phyloP scores from a whole-genome alignment of 2,888 invertebrate species.

The Protula sp. region DNA sequence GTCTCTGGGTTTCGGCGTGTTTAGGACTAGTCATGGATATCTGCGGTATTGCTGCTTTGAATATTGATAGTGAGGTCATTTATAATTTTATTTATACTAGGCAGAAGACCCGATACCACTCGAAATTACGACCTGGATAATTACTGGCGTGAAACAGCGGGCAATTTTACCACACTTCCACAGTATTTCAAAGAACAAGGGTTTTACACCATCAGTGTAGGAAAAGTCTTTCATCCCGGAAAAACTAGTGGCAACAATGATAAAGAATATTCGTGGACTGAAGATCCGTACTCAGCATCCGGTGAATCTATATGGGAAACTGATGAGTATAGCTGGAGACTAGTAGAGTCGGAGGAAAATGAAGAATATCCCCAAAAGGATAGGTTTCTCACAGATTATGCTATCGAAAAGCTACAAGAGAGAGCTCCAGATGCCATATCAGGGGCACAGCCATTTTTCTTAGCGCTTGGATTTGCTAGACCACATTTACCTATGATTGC shows the following conservation, averaged over 20 bases:
- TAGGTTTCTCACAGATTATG: constrained; percentile 1
- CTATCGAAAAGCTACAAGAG: background rate
- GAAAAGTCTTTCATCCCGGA: constrained; percentile 10
- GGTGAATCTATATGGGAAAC: too few species aligned
- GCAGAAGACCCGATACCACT: constrained; percentile 14
- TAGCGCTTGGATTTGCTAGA: constrained; percentile 5
- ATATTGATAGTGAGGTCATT: too few species aligned
- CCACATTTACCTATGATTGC: constrained; percentile 5
- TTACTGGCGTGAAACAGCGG: constrained; percentile 9
- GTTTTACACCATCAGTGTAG: constrained; percentile 5
- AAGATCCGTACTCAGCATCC: background rate
- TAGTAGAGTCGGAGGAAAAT: background rate
- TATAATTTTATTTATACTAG: background rate
- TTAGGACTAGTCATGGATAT: too few species aligned
- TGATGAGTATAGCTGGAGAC: constrained; percentile 1
- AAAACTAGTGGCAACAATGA: too few species aligned
- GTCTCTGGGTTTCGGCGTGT: too few species aligned
- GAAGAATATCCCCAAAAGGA: constrained; percentile 3
- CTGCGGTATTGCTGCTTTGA: too few species aligned
- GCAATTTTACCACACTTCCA: constrained; percentile 13
- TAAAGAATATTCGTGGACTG: background rate
- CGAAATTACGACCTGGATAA: constrained; percentile 6
- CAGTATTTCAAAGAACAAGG: constrained; percentile 16
- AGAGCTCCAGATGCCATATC: background rate
- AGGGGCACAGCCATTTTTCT: constrained; percentile 8